Percentiles rank a stretch among this genome's conserved stretches.
Conservation (phyloP, 2,113 vertebrate genomes). For the Aspiorhynchus laticeps region DNA sequence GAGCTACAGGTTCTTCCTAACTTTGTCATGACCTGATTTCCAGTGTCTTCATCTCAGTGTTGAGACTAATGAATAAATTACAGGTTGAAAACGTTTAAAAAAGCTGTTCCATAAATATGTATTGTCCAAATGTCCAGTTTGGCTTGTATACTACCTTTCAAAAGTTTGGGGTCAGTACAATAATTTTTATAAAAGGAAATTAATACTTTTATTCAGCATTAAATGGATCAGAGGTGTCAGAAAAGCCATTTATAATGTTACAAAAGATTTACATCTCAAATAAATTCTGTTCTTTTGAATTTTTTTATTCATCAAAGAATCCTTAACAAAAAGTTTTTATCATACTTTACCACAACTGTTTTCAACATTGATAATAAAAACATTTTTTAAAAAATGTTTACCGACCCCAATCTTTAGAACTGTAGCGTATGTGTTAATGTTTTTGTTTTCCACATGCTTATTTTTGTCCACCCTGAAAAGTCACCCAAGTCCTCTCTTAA, state of each 20-base stretch:
- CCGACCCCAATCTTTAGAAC: not conserved
- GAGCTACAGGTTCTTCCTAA: not conserved
- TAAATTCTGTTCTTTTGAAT: no score
- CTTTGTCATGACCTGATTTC: not conserved
- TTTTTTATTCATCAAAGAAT: no score
- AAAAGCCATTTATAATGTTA: not conserved
- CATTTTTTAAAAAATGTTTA: not conserved
- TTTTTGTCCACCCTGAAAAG: constrained; percentile 21
- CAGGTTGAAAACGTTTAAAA: not conserved
- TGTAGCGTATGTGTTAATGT: not conserved
- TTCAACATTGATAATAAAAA: not conserved
- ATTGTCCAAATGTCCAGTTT: not conserved
- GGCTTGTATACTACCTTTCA: not conserved
- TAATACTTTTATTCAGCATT: not conserved
- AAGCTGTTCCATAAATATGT: not conserved
- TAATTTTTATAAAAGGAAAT: no score
- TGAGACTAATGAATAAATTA: not conserved
- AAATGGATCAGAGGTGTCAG: not conserved
- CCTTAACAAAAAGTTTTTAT: no score
- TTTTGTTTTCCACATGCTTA: constrained; percentile 8
- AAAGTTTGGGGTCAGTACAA: not conserved
- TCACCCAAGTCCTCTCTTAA: constrained; percentile 31
- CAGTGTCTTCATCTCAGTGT: not conserved
- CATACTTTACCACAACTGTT: not conserved
- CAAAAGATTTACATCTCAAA: no score